Evolutionary conservation across 2,113 vertebrate species (phyloP), one percentile per base, ranked within the genome.

Genomic region (Spilogale gracilis): DNA sequence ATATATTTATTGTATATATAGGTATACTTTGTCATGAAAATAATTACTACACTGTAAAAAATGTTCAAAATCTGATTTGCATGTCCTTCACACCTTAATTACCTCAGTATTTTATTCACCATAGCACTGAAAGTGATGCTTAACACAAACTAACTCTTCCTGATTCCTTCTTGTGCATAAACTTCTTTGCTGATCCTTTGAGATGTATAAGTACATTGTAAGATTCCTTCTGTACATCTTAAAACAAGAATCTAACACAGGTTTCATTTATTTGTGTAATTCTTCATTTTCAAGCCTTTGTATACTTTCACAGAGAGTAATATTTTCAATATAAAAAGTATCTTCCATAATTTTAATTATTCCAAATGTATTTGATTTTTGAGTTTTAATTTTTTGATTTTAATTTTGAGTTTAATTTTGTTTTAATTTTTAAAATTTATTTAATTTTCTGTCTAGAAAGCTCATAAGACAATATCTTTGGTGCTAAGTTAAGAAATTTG

Each of bases 351-450:
- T 89, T 88, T 73, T 80, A 84, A 23, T 95, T 76, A 90, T 96
- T 95, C n/a, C 86, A 79, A 73, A 32, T 87, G 8, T 60, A 89
- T 50, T 94, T 89, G 80, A 81, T 48, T 92, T 92, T 91, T 76
- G 16, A 60, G 16, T 88, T 87, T 38, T 38, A 38, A 38, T 38
- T 38, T 38, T 38, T 38, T 38, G 2, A 38, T 38, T 38, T 38
- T 38, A 38, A 38, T 38, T 38, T 38, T 38, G 38, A 38, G 38
- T 38, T 38, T 38, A 38, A 38, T 38, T 38, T 38, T 38, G 38
- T 38, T 38, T 38, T 38, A 38, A 38, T 38, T 38, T 38, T 38
- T 38, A 38, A 38, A 38, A 38, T 38, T 38, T 38, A 38, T 38
- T 38, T 38, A 38, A 38, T 38, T 38, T 38, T 74, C 7, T 58